These are phyloP conservation scores for Melanotaenia trifasciata DNA, from an alignment of 2,797 vertebrate genomes.

Conservation along the genomic window DNA sequence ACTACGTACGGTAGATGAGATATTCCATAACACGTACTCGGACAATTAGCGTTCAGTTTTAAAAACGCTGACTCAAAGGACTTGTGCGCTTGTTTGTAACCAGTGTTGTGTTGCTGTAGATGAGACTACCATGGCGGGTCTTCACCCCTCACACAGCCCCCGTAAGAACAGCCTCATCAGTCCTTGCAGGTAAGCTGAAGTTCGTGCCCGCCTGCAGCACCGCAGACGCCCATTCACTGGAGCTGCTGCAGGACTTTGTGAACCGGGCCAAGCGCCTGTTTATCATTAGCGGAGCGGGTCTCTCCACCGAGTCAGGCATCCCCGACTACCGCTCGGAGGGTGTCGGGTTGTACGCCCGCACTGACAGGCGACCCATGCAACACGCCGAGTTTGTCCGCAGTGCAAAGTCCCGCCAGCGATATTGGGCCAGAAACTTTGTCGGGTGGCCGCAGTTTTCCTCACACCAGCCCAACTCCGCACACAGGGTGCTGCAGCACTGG, in stretches of 20 bases:
- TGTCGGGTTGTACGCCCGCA: slow-evolving; percentile 92
- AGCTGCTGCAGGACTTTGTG: slow-evolving; percentile 89
- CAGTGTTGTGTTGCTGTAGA: slow-evolving; percentile 54
- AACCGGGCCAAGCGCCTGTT: slow-evolving; percentile 85
- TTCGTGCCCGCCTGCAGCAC: slow-evolving; percentile 90
- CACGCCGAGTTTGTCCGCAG: slow-evolving; percentile 89
- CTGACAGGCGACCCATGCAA: slow-evolving; percentile 90
- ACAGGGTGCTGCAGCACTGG: slow-evolving; percentile 86
- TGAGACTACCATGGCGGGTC: slow-evolving; percentile 66
- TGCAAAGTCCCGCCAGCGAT: slow-evolving; percentile 88
- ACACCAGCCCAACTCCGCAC: slow-evolving; percentile 89
- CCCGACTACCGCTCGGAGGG: slow-evolving; percentile 96
- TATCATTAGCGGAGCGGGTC: slow-evolving; percentile 91
- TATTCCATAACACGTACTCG: too few relatives aligned
- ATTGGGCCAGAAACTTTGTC: slow-evolving; percentile 97
- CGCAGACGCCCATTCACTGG: slow-evolving; percentile 77
- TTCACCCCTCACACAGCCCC: slow-evolving; percentile 35
- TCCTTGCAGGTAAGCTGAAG: slow-evolving; percentile 35
- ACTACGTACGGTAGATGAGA: too few relatives aligned
- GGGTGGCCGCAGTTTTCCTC: slow-evolving; percentile 95
- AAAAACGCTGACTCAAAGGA: not conserved
- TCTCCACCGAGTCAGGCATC: slow-evolving; percentile 97
- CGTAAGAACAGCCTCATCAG: slow-evolving; percentile 45
- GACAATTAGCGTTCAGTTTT: not conserved
- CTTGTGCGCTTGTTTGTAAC: not conserved